Conservation (phyloP, 2,797 vertebrate genomes). For the Rhinella marina region DNA sequence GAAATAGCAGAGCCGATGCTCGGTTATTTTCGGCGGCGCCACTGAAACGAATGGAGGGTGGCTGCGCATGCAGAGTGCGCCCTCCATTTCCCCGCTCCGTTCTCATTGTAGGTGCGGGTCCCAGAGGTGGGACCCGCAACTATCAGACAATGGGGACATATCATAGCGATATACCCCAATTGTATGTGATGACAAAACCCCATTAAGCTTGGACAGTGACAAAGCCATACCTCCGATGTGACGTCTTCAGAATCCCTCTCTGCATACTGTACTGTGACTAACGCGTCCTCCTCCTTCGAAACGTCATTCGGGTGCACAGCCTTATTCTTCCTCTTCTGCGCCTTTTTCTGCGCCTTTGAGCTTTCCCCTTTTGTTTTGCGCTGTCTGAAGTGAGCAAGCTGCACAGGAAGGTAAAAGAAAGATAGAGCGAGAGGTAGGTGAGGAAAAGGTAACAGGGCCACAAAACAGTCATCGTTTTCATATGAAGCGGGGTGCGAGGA, state of each 20-base stretch:
- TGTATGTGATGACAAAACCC: too few species aligned
- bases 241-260: not conserved
- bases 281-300: constrained; percentile 75
- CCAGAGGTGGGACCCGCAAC: too few species aligned
- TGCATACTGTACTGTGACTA: constrained; percentile 69
- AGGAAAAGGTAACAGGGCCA: constrained; percentile 85
- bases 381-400: constrained; percentile 93
- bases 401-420: constrained; percentile 85
- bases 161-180: too few species aligned
- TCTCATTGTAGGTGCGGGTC: too few species aligned
- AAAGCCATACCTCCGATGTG: constrained; percentile 21
- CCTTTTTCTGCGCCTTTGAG: constrained; percentile 86
- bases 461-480: constrained; percentile 67
- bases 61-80: too few species aligned
- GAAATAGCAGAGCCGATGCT: too few species aligned
- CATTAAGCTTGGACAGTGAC: not conserved
- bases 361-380: constrained; percentile 82
- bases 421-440: constrained; percentile 83
- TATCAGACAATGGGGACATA: too few species aligned
- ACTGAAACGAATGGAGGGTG: too few species aligned
- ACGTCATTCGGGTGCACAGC: constrained; percentile 80
- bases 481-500: not conserved
- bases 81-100: too few species aligned
- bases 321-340: constrained; percentile 89
- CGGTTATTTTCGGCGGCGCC: too few species aligned